These are phyloP conservation scores for Octodon degus DNA, from an alignment of 2,113 vertebrate species.

Conservation along the genomic window DNA sequence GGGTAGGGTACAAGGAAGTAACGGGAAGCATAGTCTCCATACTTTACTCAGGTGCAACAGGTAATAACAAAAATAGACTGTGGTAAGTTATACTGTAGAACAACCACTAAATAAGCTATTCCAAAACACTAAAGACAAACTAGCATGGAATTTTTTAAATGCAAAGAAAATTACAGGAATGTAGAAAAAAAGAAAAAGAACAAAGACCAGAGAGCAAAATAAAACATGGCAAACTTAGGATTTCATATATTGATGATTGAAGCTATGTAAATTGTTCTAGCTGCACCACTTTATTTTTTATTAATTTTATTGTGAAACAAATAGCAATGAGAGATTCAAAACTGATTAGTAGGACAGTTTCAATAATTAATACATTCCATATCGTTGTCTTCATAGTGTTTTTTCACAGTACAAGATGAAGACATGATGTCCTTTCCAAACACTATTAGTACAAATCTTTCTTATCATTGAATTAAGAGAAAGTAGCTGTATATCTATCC, in stretches of 20 bases:
- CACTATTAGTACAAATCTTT: too few relatives aligned
- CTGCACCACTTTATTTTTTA: not conserved
- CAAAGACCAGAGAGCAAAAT: too few relatives aligned
- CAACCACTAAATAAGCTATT: not conserved
- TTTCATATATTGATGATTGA: not conserved
- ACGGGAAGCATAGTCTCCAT: not conserved
- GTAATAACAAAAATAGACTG: not conserved
- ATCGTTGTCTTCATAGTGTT: too few relatives aligned
- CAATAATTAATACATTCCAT: too few relatives aligned
- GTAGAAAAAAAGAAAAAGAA: not conserved
- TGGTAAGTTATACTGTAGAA: not conserved
- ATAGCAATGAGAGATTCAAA: too few relatives aligned
- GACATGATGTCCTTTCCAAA: too few relatives aligned
- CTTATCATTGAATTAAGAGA: too few relatives aligned
- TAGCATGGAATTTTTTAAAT: constrained; percentile 8
- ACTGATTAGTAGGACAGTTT: too few relatives aligned
- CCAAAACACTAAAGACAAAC: not conserved
- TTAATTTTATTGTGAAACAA: too few relatives aligned
- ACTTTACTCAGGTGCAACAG: not conserved
- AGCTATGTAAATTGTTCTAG: not conserved
- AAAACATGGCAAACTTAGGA: not conserved
- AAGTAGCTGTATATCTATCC: too few relatives aligned
- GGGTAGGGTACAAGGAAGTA: not conserved
- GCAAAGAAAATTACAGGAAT: not conserved
- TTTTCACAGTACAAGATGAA: too few relatives aligned